Percentiles rank a stretch among this genome's conserved stretches.
Conservation (phyloP, 2,888 invertebrate genomes). For the Acutogordius australiensis region DNA sequence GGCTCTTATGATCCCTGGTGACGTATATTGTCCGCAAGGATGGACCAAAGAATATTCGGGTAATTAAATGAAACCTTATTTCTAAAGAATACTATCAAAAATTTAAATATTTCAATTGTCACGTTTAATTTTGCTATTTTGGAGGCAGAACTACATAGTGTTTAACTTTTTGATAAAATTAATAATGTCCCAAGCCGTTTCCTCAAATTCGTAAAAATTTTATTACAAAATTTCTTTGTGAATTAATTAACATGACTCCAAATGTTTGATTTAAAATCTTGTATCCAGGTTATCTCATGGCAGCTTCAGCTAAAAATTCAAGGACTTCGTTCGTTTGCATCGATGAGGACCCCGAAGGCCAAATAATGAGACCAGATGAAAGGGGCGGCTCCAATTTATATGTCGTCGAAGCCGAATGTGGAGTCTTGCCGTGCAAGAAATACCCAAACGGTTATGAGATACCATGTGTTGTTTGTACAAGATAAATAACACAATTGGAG, state of each 20-base stretch:
- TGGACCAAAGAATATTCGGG: slow-evolving; percentile 11
- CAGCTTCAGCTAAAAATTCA: background rate
- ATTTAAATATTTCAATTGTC: too few relatives aligned
- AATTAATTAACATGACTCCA: too few relatives aligned
- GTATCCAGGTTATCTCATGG: slow-evolving; percentile 5
- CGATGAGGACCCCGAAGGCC: slow-evolving; percentile 2
- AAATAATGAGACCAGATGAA: slow-evolving; percentile 6
- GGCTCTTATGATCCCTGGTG: slow-evolving; percentile 5
- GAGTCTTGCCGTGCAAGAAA: background rate
- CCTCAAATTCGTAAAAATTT: too few relatives aligned
- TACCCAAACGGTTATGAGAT: slow-evolving; percentile 4
- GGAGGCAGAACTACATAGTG: too few relatives aligned
- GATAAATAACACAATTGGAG: too few relatives aligned
- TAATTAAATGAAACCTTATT: too few relatives aligned
- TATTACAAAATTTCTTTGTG: too few relatives aligned
- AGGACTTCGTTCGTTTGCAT: slow-evolving; percentile 1
- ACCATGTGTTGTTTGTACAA: slow-evolving; percentile 5
- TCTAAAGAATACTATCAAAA: too few relatives aligned
- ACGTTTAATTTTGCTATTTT: too few relatives aligned
- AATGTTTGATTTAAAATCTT: too few relatives aligned
- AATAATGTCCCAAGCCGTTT: too few relatives aligned
- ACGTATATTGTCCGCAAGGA: background rate
- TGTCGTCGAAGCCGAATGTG: slow-evolving; percentile 1
- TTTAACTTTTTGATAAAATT: too few relatives aligned
- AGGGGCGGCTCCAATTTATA: background rate